Percentiles rank a stretch among this genome's conserved stretches.
These are phyloP conservation scores for Sylvietta virens DNA, from an alignment of 2,113 vertebrate species.

Conservation along the genomic window DNA sequence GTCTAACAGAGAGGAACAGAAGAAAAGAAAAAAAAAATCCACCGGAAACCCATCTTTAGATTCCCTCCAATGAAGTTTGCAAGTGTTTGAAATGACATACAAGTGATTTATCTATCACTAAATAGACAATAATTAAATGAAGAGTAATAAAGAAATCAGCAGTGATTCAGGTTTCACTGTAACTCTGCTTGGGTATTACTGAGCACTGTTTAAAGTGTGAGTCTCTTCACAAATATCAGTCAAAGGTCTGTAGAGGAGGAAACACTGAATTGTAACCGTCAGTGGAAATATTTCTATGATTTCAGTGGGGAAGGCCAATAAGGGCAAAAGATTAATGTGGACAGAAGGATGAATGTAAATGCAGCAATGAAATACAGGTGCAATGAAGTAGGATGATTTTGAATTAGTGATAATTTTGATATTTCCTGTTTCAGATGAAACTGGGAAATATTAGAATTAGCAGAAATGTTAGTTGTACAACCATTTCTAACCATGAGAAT, in stretches of 20 bases:
- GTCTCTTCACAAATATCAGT: neutral
- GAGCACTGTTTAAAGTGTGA: neutral
- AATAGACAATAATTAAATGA: neutral
- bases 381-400: neutral
- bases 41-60: neutral
- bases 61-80: neutral
- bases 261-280: neutral
- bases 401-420: neutral
- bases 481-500: neutral
- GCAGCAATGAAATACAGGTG: neutral
- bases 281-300: neutral
- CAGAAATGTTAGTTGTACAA: neutral
- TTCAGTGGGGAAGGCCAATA: neutral
- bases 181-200: neutral
- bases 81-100: neutral
- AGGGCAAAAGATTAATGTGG: neutral
- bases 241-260: neutral
- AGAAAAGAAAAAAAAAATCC: neutral
- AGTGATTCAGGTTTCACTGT: neutral
- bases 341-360: neutral
- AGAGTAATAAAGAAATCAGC: neutral
- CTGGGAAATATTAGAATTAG: neutral
- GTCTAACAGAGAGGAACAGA: neutral
- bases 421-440: neutral
- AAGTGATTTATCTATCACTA: neutral